Base-by-base conservation (phyloP, 2,113 vertebrate genomes). In the Nothoprocta perdicaria region DNA sequence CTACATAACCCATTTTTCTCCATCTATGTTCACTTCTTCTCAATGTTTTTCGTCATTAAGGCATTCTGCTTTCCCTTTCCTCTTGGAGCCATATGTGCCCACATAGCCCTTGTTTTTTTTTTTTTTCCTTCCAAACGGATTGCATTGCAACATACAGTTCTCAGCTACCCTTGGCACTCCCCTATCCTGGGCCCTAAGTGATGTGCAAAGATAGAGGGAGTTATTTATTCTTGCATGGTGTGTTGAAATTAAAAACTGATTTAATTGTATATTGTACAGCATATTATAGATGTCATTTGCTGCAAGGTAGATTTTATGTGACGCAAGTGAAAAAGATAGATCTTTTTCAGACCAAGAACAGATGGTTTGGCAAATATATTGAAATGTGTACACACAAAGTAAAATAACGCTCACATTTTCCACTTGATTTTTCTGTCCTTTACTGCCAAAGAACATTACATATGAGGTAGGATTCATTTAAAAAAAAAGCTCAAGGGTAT, bases 341-440 rank as follows among this genome's bases (percentile, higher is more conserved):
- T 86, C 78, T 23, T 75, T 90, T 90, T 74, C 69, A 93, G 86
- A 65, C 68, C 72, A 68, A 21, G 69, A 84, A 61, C 88, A 94
- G 53, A 86, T 86, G 61, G 73, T 52, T 78, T 91, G 69, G 69
- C 57, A 90, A 91, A 91, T 88, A 73, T 27, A 93, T 84, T 78
- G 69, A 76, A 88, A 88, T 88, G 6, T 29, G 17, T 79, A 57
- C 35, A 61, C n/a, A 84, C 2, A 73, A 84, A 78, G 80, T 80
- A 86, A 92, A 88, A 80, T 68, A 65, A 6, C 35, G 62, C 10
- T 85, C 17, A 26, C n/a, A 73, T 84, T 86, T 81, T 84, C 57
- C 67, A 7, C 29, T 89, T 48, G 57, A 45, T 40, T 13, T 9
- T 17, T 94, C 84, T 75, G 19, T 29, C 61, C 26, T 43, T 88